Evolutionary conservation across 2,888 invertebrate species (phyloP), one percentile per base, ranked within the genome.

Genomic region (Pycnomerus fuliginosus): DNA sequence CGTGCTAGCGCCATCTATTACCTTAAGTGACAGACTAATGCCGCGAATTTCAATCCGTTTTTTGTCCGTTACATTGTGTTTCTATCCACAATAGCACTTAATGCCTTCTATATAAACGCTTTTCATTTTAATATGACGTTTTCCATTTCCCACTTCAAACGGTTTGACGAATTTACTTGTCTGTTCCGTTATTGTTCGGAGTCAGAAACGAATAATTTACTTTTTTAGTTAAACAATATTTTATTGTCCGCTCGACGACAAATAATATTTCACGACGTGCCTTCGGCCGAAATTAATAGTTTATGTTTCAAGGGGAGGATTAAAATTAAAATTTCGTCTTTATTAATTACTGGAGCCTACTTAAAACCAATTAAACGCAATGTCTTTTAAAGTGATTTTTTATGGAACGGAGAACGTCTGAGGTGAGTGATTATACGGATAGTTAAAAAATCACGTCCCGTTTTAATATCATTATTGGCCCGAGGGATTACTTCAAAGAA

Each of bases 21-120:
- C 61, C 58, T 60, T 61, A 61, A 62, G 61, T 62, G 64, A 62
- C 64, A 62, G 61, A 55, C 56, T 61, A 63, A 62, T 61, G 56
- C 56, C 56, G 56, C 52, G 58, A 62, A 61, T 64, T 61, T 62
- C 64, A 64, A 64, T 64, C 56, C 53, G 53, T 53, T 60, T 57
- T 55, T 60, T 51, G 52, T 50, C 48, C 48, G 49, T 36, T 45
- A 53, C 55, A 59, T 56, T 58, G 55, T 60, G 44, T 55, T 54
- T 52, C 55, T 50, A 55, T 59, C 55, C 50, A 57, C 56, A 58
- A 60, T 60, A 45, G 58, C 55, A 54, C 60, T 60, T 60, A 64
- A 60, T 61, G 58, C 59, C 58, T 61, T 58, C 60, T 52, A 60
- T 58, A 57, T 58, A 61, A 63, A 62, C 57, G 58, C 55, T 56